Percentiles rank a stretch among this genome's conserved stretches.
These are phyloP conservation scores for Hemicentrotus pulcherrimus DNA, from an alignment of 35 echinoderm and acorn worm genomes.

Conservation along the genomic window DNA sequence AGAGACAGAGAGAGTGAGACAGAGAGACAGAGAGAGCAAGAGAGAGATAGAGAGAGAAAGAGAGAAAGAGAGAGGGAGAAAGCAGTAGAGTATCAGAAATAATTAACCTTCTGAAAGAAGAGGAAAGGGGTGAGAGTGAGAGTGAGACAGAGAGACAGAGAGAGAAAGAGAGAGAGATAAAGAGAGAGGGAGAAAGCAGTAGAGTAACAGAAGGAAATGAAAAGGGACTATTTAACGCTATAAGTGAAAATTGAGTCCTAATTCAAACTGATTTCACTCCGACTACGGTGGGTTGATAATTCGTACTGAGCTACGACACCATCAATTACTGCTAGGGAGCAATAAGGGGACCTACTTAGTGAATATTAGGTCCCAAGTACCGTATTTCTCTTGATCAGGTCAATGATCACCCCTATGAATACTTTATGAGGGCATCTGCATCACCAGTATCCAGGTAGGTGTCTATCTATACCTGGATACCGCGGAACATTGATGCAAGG, in stretches of 20 bases:
- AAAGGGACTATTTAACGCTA: background rate
- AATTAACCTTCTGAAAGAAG: background rate
- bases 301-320: background rate
- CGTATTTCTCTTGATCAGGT: background rate
- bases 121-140: background rate
- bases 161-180: background rate
- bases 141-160: background rate
- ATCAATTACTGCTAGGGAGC: background rate
- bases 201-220: background rate
- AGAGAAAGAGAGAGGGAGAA: background rate
- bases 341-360: no score
- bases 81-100: no score
- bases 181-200: background rate
- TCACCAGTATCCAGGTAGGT: background rate
- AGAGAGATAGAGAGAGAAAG: background rate
- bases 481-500: background rate
- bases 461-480: background rate
- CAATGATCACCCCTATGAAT: background rate
- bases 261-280: background rate
- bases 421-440: background rate
- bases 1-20: background rate
- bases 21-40: background rate
- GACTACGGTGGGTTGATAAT: background rate
- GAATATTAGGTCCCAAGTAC: no score
- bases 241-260: background rate